phyloP scores from a whole-genome alignment of 2,113 vertebrate genomes.

The Thomomys bottae region DNA sequence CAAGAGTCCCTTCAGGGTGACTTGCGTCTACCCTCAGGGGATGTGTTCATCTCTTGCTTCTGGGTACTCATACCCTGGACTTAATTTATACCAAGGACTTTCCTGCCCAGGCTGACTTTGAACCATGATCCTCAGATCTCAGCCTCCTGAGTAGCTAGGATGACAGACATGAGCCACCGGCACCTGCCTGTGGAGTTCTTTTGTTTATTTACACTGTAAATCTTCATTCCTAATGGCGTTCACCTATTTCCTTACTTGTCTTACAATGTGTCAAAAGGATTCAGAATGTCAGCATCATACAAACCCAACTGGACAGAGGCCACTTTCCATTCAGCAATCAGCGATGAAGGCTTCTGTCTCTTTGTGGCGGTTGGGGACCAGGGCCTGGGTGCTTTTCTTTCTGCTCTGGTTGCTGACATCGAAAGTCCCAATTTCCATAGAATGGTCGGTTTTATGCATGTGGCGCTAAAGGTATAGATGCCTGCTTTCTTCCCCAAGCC shows the following conservation, averaged over 20 bases:
- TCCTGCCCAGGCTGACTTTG: too few relatives aligned
- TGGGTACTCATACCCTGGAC: not conserved
- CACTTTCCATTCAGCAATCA: conserved; percentile 8
- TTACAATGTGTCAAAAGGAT: not conserved
- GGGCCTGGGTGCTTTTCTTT: not conserved
- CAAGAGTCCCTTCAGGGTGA: not conserved
- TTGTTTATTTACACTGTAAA: not conserved
- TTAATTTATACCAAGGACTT: conserved; percentile 41
- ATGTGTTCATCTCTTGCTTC: not conserved
- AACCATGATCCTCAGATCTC: too few relatives aligned
- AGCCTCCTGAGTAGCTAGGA: too few relatives aligned
- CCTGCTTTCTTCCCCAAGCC: not conserved
- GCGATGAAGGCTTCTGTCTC: not conserved
- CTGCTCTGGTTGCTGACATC: not conserved
- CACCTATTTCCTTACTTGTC: not conserved
- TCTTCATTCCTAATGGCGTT: not conserved
- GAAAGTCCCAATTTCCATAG: not conserved
- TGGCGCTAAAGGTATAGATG: not conserved
- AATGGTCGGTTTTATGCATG: not conserved
- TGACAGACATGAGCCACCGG: too few relatives aligned
- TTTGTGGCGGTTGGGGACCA: too few relatives aligned
- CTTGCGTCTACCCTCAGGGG: not conserved
- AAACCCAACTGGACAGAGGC: too few relatives aligned
- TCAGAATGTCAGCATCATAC: not conserved
- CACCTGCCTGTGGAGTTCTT: too few relatives aligned